phyloP scores from a whole-genome alignment of 2,113 vertebrate genomes.

The Pristiophorus japonicus region DNA sequence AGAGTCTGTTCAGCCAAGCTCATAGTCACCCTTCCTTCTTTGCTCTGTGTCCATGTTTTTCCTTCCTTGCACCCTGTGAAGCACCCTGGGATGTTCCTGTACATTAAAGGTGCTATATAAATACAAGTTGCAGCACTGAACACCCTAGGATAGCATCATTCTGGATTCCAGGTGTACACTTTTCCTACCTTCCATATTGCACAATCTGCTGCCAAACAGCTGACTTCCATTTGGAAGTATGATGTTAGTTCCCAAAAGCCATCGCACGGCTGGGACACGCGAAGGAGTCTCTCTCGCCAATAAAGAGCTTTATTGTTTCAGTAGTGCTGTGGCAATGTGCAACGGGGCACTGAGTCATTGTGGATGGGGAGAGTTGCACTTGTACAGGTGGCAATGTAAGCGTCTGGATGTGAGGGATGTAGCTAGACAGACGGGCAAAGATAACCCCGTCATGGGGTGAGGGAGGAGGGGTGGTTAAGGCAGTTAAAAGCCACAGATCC shows the following conservation, averaged over 20 bases:
- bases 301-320: background rate
- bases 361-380: background rate
- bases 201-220: background rate
- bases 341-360: background rate
- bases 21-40: background rate
- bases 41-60: background rate
- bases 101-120: background rate
- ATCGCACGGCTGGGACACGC: no score
- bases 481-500: background rate
- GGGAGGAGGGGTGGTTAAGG: background rate
- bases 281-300: background rate
- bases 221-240: background rate
- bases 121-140: background rate
- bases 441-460: background rate
- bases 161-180: background rate
- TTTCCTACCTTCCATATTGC: background rate
- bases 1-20: background rate
- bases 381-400: background rate
- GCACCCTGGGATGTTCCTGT: background rate
- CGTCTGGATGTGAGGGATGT: background rate
- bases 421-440: background rate
- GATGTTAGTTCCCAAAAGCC: background rate
- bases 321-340: background rate
- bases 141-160: background rate
- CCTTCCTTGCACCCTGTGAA: background rate